These are phyloP conservation scores for Pharmacophagus antenor DNA, from an alignment of 2,888 invertebrate species.

Conservation along the genomic window DNA sequence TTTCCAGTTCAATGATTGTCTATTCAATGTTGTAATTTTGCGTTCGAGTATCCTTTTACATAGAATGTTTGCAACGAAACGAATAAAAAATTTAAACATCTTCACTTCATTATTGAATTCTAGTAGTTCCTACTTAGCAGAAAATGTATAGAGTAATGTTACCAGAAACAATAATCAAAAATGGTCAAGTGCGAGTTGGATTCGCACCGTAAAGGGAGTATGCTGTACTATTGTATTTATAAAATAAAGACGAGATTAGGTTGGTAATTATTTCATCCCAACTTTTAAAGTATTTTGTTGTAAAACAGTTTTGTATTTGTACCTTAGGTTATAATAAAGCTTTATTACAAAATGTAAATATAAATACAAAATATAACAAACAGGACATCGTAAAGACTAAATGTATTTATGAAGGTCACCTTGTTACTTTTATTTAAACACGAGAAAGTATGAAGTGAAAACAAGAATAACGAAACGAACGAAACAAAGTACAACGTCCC, in stretches of 20 bases:
- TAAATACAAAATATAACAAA: background rate
- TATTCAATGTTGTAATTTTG: constrained; percentile 4
- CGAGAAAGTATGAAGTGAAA: constrained; percentile 22
- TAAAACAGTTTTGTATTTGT: no score
- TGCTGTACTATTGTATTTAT: no score
- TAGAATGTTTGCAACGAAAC: background rate
- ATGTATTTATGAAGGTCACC: background rate
- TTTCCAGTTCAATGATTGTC: constrained; percentile 16
- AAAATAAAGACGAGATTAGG: no score
- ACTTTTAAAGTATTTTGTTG: no score
- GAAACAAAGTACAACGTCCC: constrained; percentile 24
- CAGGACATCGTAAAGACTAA: background rate
- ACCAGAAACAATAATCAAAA: no score
- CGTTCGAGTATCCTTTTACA: background rate
- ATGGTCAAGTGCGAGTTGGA: no score
- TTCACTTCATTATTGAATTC: no score
- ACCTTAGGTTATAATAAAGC: no score
- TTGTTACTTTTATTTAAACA: background rate
- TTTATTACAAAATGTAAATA: background rate
- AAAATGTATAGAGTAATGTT: no score
- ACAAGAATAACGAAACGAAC: constrained; percentile 10
- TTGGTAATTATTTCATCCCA: no score
- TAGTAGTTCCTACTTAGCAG: no score
- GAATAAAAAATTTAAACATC: background rate
- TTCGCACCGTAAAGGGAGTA: no score